Base-by-base conservation (phyloP, 1,140 invertebrate genomes). In the Rhynchophorus ferrugineus region DNA sequence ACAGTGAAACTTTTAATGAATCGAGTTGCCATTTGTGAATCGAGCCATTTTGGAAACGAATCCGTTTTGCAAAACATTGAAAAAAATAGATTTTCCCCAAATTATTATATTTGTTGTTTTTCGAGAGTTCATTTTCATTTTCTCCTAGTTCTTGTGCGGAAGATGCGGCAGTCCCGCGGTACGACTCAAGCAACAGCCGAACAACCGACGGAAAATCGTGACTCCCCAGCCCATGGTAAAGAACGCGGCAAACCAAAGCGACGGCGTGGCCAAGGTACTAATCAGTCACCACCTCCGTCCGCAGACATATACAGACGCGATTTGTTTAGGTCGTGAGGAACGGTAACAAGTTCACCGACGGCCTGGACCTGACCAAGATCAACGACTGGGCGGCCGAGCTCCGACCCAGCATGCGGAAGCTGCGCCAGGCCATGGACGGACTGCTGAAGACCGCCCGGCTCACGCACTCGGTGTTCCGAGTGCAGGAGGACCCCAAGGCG, bases 381-480 rank as follows among this genome's bases (percentile, higher is more conserved):
- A 74, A 75, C n/a, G 83, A 85, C 60, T 87, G 88, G 81, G 80
- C 82, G 1, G 78, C 77, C 7, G 89, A 91, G 58, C 70, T 87
- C 18, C 73, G 84, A 47, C 86, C 87, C 0, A 85, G 84, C 55
- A 87, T 89, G 80, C 79, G 83, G 29, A 91, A 91, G 66, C 66
- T 93, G 6, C 76, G 85, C 0, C 79, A 85, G 56, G 84, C 87
- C 0, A 89, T 88, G 77, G 88, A 90, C 63, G 84, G 84, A 0
- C 67, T 91, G 0, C 65, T 89, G 7, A 89, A 89, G 66, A 91
- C 88, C 55, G 84, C 88, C 0, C 74, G 86, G 21, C 72, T 94
- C 2, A 89, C 90, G 1, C 90, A 95, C 69, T 89, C 88, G 5
- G 90, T 95, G 9, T 83, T 95, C 60, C 71, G 90, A 2, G 76